These are phyloP conservation scores for Corythoichthys intestinalis DNA, from an alignment of 2,113 vertebrate genomes.

Conservation along the genomic window DNA sequence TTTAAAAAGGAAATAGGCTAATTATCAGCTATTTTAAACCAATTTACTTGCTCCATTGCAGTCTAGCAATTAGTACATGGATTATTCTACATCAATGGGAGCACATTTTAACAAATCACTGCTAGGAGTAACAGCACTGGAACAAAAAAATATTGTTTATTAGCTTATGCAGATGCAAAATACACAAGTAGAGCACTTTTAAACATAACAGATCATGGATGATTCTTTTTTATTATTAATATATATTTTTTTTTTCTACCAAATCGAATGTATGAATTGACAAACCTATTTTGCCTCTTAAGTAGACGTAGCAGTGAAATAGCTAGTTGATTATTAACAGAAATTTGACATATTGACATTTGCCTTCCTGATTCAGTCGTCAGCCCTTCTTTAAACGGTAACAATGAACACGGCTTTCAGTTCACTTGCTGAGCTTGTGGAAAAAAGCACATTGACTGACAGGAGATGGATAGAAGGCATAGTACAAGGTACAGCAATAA, in stretches of 20 bases:
- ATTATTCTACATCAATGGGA: neutral
- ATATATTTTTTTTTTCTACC: no score
- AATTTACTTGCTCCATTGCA: neutral
- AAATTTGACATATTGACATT: neutral
- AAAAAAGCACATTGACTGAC: conserved; percentile 32
- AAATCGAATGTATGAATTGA: neutral
- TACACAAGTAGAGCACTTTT: neutral
- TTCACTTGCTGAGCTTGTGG: conserved; percentile 57
- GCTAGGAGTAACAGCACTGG: no score
- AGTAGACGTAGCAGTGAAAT: neutral
- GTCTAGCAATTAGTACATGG: neutral
- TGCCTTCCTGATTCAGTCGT: neutral
- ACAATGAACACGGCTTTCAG: conserved; percentile 56
- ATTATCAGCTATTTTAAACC: neutral
- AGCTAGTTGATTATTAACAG: neutral
- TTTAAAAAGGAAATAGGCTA: neutral
- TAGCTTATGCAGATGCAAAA: neutral
- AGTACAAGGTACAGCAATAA: conserved; percentile 12
- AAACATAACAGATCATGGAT: neutral
- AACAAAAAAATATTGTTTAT: neutral
- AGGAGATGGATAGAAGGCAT: conserved; percentile 14
- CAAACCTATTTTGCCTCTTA: neutral
- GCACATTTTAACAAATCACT: neutral
- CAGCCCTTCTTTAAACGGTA: conserved; percentile 18
- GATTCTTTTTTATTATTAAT: neutral